Evolutionary conservation across 2,797 vertebrate genomes (phyloP).

Genomic region (Pempheris klunzingeri): DNA sequence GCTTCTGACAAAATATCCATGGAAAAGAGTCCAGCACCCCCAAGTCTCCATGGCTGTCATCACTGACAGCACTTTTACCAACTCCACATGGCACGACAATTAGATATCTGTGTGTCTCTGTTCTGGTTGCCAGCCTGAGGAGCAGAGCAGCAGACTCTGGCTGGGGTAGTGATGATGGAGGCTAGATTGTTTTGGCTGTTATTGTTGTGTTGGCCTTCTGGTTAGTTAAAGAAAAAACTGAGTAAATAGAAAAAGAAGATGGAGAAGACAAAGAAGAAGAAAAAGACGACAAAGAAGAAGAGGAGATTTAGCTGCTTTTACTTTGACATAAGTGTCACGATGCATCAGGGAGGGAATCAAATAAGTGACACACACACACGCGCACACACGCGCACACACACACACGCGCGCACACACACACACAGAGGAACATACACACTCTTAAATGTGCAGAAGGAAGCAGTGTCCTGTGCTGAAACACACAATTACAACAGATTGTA

Average conservation of each 20-base stretch:
- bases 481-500: constrained; percentile 69
- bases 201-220: constrained; percentile 45
- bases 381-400: constrained; percentile 29
- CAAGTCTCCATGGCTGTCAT: constrained; percentile 24
- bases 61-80: constrained; percentile 40
- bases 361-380: background rate
- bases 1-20: constrained; percentile 44
- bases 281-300: constrained; percentile 3
- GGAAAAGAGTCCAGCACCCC: constrained; percentile 33
- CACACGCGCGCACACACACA: constrained; percentile 16
- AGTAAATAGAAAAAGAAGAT: background rate
- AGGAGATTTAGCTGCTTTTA: constrained; percentile 40
- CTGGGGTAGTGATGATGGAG: constrained; percentile 17
- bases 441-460: constrained; percentile 45
- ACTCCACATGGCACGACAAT: constrained; percentile 26
- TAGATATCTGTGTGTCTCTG: constrained; percentile 31
- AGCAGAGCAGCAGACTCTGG: constrained; percentile 43
- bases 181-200: constrained; percentile 42
- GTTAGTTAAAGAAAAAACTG: constrained; percentile 40
- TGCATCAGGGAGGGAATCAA: constrained; percentile 22
- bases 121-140: constrained; percentile 41
- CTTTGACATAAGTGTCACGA: constrained; percentile 53
- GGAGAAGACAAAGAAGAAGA: background rate
- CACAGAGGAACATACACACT: constrained; percentile 36
- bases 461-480: constrained; percentile 58